Evolutionary conservation across 2,113 vertebrate genomes (phyloP).

Genomic region (Oreochromis spilurus): DNA sequence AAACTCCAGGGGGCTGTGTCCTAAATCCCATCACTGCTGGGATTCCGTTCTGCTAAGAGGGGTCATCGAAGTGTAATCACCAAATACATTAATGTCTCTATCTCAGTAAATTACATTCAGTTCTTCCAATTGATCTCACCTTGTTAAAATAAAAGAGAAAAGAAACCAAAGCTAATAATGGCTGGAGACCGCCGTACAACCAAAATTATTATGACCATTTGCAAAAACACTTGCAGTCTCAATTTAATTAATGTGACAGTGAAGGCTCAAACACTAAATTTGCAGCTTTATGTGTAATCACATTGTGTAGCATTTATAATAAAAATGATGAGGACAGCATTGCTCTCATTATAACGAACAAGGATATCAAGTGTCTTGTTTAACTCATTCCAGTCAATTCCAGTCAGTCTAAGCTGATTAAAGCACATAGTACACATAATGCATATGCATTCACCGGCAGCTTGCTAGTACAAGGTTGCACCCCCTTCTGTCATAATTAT

Average conservation of each 20-base stretch:
- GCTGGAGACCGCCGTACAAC: fast-evolving
- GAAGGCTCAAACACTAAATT: neutral
- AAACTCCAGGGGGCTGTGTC: neutral
- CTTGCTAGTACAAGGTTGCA: neutral
- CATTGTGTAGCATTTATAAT: neutral
- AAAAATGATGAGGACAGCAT: neutral
- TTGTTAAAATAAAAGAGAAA: neutral
- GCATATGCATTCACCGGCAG: neutral
- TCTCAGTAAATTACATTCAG: neutral
- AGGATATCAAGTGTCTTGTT: neutral
- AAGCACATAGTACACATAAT: neutral
- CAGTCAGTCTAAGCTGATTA: neutral
- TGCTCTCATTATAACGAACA: neutral
- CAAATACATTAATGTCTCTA: neutral
- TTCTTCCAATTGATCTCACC: neutral
- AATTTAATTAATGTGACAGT: neutral
- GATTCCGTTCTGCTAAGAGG: neutral
- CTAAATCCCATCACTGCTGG: neutral
- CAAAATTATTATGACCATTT: neutral
- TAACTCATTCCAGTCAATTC: neutral
- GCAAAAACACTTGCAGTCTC: neutral
- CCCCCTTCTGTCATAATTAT: neutral
- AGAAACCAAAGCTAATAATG: neutral
- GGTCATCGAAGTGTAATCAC: neutral
- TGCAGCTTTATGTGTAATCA: neutral